phyloP scores from a whole-genome alignment of 2,888 invertebrate genomes.

The Drosophila neotestacea region DNA sequence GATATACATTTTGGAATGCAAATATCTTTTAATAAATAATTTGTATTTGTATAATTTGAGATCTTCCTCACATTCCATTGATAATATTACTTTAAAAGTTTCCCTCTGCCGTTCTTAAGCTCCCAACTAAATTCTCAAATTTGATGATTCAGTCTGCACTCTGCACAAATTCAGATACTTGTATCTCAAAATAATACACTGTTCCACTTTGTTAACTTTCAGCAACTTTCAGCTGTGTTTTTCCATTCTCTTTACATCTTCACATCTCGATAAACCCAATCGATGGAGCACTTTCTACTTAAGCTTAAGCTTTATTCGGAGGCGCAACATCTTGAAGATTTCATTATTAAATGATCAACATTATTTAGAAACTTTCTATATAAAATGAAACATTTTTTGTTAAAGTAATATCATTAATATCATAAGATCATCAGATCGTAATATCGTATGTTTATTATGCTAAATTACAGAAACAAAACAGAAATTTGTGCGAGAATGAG shows the following conservation, averaged over 20 bases:
- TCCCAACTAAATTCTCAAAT: no score
- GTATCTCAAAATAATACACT: constrained; percentile 4
- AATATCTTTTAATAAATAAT: no score
- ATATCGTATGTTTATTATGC: constrained; percentile 54
- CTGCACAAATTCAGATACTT: no score
- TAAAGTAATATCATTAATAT: constrained; percentile 17
- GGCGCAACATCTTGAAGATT: constrained; percentile 10
- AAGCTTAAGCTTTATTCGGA: constrained; percentile 10
- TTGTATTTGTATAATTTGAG: no score
- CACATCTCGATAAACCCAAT: constrained; percentile 26
- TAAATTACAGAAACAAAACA: constrained; percentile 55
- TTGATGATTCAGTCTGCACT: no score
- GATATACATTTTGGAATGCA: background rate
- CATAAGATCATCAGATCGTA: constrained; percentile 9
- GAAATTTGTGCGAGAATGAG: constrained; percentile 17
- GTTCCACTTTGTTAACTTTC: constrained; percentile 45
- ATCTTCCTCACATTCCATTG: no score
- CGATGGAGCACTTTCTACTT: constrained; percentile 56
- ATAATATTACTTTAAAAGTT: no score
- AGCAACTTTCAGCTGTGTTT: constrained; percentile 9
- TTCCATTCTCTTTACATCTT: constrained; percentile 28
- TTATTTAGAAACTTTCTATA: constrained; percentile 37
- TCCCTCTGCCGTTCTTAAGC: no score
- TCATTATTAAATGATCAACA: constrained; percentile 9
- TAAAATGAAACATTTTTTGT: constrained; percentile 17